These are phyloP conservation scores for Gallinago solitaria DNA, from an alignment of 2,797 vertebrate genomes.

Conservation along the genomic window DNA sequence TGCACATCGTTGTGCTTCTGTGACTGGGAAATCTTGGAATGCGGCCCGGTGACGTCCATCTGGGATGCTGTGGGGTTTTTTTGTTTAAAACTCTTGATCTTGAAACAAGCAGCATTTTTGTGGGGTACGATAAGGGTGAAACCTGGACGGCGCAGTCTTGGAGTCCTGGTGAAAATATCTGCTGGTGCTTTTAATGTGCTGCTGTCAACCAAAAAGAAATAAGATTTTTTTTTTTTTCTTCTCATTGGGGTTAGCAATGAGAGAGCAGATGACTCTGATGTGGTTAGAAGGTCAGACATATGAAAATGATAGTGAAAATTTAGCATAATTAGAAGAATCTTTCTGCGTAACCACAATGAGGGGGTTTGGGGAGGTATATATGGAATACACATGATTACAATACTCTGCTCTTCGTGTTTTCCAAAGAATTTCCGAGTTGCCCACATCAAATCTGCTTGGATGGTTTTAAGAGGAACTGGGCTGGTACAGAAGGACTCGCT, in stretches of 20 bases:
- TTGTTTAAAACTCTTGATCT: not conserved
- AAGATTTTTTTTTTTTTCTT: not conserved
- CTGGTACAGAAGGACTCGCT: not conserved
- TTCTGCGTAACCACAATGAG: not conserved
- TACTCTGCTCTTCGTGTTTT: not conserved
- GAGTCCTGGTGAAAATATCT: not conserved
- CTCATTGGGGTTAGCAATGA: not conserved
- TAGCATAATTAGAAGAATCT: not conserved
- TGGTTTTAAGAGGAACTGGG: not conserved
- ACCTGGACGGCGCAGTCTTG: not conserved
- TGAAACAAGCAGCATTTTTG: not conserved
- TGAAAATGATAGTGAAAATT: not conserved
- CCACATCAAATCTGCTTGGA: not conserved
- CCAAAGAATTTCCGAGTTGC: not conserved
- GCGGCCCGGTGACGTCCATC: not conserved
- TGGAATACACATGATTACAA: not conserved
- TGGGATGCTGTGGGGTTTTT: not conserved
- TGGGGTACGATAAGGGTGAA: not conserved
- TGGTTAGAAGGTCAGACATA: not conserved
- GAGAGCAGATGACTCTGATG: not conserved
- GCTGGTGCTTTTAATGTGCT: not conserved
- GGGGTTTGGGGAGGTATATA: not conserved
- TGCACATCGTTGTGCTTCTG: not conserved
- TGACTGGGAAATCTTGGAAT: not conserved
- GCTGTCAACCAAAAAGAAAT: not conserved